Percentiles rank a stretch among this genome's conserved stretches.
Evolutionary conservation across 2,888 invertebrate genomes (phyloP).

Genomic region (Xestia c-nigrum): DNA sequence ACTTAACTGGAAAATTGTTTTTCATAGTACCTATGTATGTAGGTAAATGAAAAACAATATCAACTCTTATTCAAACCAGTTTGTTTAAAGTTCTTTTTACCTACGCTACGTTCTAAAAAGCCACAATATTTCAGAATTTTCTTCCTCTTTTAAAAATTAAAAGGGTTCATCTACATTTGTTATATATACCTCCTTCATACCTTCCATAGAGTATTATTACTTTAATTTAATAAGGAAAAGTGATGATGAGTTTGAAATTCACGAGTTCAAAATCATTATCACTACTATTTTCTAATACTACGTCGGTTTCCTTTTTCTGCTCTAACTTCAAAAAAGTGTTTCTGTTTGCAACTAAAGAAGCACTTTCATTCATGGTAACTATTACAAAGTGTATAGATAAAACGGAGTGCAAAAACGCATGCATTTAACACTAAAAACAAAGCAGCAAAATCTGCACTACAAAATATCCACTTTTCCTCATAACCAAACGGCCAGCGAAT

Average conservation of each 20-base stretch:
- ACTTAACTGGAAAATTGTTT: no score
- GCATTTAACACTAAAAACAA: constrained; percentile 6
- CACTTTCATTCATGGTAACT: no score
- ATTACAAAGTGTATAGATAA: not conserved
- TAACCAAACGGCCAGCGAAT: constrained; percentile 45
- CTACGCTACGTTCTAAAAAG: no score
- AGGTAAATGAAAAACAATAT: no score
- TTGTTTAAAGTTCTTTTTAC: no score
- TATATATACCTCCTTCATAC: not conserved
- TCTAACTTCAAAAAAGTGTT: not conserved
- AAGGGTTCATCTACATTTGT: no score
- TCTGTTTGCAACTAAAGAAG: not conserved
- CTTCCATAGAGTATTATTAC: not conserved
- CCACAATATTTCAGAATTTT: no score
- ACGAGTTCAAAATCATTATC: not conserved
- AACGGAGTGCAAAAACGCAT: not conserved
- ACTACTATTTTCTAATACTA: not conserved
- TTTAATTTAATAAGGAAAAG: not conserved
- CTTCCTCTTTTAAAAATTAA: no score
- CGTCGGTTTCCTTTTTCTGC: not conserved
- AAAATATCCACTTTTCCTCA: constrained; percentile 41
- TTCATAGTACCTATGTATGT: no score
- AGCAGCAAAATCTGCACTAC: constrained; percentile 13
- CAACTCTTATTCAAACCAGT: no score
- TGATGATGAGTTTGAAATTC: no score